Percentiles rank a stretch among this genome's conserved stretches.
Evolutionary conservation across 2,888 invertebrate species (phyloP).

Genomic region (Paralinhomoeus sp.): DNA sequence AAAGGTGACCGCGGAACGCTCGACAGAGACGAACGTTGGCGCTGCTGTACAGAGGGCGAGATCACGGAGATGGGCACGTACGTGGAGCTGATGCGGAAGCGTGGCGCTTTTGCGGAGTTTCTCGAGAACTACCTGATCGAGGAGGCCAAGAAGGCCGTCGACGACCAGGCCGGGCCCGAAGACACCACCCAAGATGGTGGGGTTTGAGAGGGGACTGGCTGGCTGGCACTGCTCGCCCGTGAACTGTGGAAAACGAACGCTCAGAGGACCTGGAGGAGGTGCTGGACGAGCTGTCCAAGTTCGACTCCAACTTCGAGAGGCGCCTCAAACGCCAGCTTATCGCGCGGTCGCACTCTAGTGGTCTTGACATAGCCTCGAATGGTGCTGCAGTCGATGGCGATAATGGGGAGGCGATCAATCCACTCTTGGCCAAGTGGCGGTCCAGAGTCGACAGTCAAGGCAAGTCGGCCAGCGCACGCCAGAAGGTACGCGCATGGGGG

Average conservation of each 20-base stretch:
- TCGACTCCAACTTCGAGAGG: constrained; percentile 14
- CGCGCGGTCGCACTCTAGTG: neutral
- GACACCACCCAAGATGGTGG: constrained; percentile 5
- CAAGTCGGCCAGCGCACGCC: too few species aligned
- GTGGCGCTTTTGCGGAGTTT: constrained; percentile 37
- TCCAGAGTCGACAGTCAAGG: too few species aligned
- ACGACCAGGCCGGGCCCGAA: constrained; percentile 20
- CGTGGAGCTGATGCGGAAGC: constrained; percentile 58
- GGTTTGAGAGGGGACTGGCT: too few species aligned
- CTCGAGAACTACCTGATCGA: constrained; percentile 31
- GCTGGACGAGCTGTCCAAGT: constrained; percentile 16
- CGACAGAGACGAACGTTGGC: too few species aligned
- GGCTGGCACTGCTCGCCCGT: too few species aligned
- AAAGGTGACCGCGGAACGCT: constrained; percentile 27
- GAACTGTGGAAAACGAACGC: too few species aligned
- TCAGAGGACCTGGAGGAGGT: constrained; percentile 19
- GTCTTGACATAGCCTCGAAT: too few species aligned
- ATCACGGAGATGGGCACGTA: constrained; percentile 75
- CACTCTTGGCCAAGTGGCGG: too few species aligned
- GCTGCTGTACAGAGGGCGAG: constrained; percentile 40
- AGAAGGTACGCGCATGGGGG: too few species aligned
- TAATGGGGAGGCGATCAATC: too few species aligned
- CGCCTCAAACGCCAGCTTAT: constrained; percentile 14
- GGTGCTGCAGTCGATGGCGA: too few species aligned
- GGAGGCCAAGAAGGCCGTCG: constrained; percentile 24